A percentile compares a stretch with the other conserved stretches of the same genome.
Evolutionary conservation across 2,113 vertebrate genomes (phyloP).

Genomic region (Leucoraja erinaceus): DNA sequence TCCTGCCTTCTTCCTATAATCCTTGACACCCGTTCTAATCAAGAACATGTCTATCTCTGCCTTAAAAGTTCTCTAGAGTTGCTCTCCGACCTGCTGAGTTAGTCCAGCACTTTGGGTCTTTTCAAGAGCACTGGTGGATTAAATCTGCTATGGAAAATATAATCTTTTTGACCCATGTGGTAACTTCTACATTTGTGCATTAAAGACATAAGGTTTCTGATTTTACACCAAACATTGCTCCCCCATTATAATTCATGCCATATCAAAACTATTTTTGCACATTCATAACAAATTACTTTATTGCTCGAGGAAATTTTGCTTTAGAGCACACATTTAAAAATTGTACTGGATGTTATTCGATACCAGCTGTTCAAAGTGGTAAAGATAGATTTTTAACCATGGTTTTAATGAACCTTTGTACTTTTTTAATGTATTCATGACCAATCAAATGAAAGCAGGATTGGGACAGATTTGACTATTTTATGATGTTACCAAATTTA

Average conservation of each 20-base stretch:
- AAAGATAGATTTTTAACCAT: background rate
- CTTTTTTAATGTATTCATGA: background rate
- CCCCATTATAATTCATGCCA: background rate
- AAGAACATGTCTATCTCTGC: too few species aligned
- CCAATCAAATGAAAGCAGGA: background rate
- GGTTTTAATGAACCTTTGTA: background rate
- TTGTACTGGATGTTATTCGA: background rate
- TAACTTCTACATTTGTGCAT: background rate
- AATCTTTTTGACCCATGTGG: background rate
- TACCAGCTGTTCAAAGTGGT: conserved; percentile 13
- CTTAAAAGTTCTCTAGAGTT: too few species aligned
- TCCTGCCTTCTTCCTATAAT: too few species aligned
- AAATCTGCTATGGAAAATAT: background rate
- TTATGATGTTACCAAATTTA: background rate
- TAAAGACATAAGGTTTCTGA: background rate
- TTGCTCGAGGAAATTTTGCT: background rate
- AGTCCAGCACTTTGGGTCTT: too few species aligned
- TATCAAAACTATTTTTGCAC: background rate
- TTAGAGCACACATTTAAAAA: background rate
- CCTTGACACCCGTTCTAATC: too few species aligned
- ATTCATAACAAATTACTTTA: conserved; percentile 6
- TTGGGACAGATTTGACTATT: background rate
- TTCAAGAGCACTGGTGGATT: background rate
- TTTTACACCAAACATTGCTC: background rate
- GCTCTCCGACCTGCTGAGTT: too few species aligned